Base-by-base conservation (phyloP, 2,113 vertebrate genomes). In the Pedionomus torquatus region DNA sequence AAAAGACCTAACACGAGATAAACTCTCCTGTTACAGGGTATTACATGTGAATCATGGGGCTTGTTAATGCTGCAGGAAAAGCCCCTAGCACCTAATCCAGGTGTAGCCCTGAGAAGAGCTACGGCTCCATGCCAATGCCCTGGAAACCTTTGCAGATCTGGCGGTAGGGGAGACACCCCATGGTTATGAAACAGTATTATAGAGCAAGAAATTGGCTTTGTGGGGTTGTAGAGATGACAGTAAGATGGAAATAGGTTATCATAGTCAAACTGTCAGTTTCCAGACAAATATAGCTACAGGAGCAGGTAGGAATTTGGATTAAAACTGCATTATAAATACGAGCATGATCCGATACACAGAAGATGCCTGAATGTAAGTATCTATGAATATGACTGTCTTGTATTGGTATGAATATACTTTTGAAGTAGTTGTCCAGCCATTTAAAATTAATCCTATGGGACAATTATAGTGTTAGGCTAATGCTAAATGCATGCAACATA, bases 171-270 rank as follows among this genome's bases (percentile, higher is more conserved):
- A 83, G 39, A 58, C 1, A 1, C 46, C 28, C 26, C 2, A 10
- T 6, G 15, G 10, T 83, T 94, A 57, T 39, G 54, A 87, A 94
- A 87, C 21, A 26, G 11, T 46, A 49, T 60, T 80, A 44, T 69
- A 91, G 70, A 89, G 91, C 26, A 94, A 95, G 72, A 82, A 15
- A 28, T 17, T 69, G 61, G 51, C 69, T 94, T 89, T 95, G 72
- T 74, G 78, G 76, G 81, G 31, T 43, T 63, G 55, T 17, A 66
- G 72, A 88, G 30, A 80, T 46, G 16, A 37, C 26, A 83, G 17
- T 43, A 66, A 80, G 28, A 13, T 91, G n/a, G 41, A 85, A 93
- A 66, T 58, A 57, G 48, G n/a, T 69, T 49, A 35, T 41, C 82
- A 31, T 25, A 82, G 54, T 85, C 37, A 52, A 79, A 49, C 10